Conservation (phyloP, 2,888 invertebrate species). For the Acrobasis suavella region DNA sequence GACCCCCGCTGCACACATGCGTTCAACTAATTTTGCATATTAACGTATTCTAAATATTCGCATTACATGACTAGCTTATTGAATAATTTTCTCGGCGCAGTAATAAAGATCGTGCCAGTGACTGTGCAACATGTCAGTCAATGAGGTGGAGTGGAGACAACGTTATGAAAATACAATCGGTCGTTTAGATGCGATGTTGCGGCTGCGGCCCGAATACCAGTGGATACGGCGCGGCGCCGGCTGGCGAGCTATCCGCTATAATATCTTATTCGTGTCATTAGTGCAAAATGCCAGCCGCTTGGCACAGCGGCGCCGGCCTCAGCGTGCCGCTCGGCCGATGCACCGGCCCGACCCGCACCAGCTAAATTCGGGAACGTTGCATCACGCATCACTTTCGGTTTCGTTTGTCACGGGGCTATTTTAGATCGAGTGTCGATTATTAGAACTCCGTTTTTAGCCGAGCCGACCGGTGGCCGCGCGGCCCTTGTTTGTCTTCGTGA, state of each 20-base stretch:
- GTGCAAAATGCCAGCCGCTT: constrained; percentile 80
- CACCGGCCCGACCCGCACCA: constrained; percentile 67
- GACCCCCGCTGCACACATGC: constrained; percentile 23
- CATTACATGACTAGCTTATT: constrained; percentile 46
- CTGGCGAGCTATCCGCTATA: constrained; percentile 70
- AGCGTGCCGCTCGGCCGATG: constrained; percentile 71
- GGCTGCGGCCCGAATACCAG: constrained; percentile 65
- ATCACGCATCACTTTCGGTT: constrained; percentile 80
- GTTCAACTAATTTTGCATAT: constrained; percentile 49
- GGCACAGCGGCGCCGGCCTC: constrained; percentile 64
- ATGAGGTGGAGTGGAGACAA: constrained; percentile 18
- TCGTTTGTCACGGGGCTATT: constrained; percentile 80
- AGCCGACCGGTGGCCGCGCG: constrained; percentile 52
- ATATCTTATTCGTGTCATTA: constrained; percentile 82
- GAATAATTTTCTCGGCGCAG: constrained; percentile 44
- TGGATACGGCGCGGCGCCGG: constrained; percentile 52
- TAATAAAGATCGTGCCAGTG: constrained; percentile 47
- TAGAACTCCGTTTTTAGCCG: constrained; percentile 74
- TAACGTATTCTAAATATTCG: constrained; percentile 41
- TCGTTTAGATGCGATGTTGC: constrained; percentile 59
- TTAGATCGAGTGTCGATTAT: constrained; percentile 79
- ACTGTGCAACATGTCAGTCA: constrained; percentile 38
- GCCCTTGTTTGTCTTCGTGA: constrained; percentile 51
- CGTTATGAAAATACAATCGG: constrained; percentile 34
- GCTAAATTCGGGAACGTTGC: constrained; percentile 79